A percentile compares a stretch with the other conserved stretches of the same genome.
Conservation (phyloP, 2,797 vertebrate genomes). For the Borostomias antarcticus region DNA sequence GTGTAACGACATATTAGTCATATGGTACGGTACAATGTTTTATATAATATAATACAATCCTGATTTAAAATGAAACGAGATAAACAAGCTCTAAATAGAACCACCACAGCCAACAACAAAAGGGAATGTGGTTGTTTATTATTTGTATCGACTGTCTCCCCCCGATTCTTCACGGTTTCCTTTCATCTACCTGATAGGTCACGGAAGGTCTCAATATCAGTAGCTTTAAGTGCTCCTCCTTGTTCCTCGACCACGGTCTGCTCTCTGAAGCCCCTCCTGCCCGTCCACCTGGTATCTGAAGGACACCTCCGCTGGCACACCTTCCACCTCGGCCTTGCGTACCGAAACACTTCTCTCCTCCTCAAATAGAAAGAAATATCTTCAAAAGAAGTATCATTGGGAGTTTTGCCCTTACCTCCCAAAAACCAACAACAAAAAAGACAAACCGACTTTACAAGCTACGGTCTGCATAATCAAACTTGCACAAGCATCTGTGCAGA, state of each 20-base stretch:
- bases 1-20: too few relatives aligned
- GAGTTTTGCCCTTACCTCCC: too few relatives aligned
- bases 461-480: constrained; percentile 16
- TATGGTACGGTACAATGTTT: too few relatives aligned
- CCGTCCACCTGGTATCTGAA: constrained; percentile 39
- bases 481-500: constrained; percentile 24
- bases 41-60: constrained; percentile 16
- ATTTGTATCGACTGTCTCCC: neutral
- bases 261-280: constrained; percentile 44
- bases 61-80: neutral
- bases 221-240: constrained; percentile 21
- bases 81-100: neutral
- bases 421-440: too few relatives aligned
- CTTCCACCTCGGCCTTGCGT: neutral
- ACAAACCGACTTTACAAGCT: constrained; percentile 45
- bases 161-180: constrained; percentile 15
- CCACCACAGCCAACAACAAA: neutral
- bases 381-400: too few relatives aligned
- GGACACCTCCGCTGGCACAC: constrained; percentile 30
- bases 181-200: constrained; percentile 37
- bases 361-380: too few relatives aligned
- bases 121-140: neutral
- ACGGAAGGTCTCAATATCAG: constrained; percentile 34
- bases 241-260: constrained; percentile 23
- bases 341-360: too few relatives aligned